Evolutionary conservation across 1,140 invertebrate genomes (phyloP).

Genomic region (Aphelinus certus): DNA sequence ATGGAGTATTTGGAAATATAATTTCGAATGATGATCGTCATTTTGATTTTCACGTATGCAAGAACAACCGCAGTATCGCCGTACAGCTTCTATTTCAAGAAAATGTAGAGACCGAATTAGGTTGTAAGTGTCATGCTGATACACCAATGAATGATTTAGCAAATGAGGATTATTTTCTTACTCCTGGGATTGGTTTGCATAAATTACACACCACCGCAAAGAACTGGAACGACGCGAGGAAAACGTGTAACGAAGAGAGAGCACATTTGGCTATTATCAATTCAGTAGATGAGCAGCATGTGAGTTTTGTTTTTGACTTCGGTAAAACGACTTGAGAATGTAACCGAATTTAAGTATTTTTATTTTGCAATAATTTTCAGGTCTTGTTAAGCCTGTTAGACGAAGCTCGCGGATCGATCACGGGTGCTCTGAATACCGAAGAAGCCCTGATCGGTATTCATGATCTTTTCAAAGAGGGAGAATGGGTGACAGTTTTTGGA

Average conservation of each 20-base stretch:
- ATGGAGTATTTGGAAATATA: no score
- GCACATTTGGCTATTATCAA: slow-evolving; percentile 53
- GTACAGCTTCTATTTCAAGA: no score
- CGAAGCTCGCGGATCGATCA: slow-evolving; percentile 42
- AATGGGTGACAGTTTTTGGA: slow-evolving; percentile 58
- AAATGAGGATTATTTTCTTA: slow-evolving; percentile 55
- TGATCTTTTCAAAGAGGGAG: slow-evolving; percentile 57
- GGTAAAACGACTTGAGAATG: no score
- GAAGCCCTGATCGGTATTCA: slow-evolving; percentile 58
- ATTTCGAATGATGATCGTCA: no score
- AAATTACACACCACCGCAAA: background rate
- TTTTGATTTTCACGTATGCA: no score
- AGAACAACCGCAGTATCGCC: no score
- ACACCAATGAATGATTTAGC: no score
- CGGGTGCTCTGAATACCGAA: slow-evolving; percentile 45
- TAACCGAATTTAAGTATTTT: no score
- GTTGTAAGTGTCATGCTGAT: no score
- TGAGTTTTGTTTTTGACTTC: background rate
- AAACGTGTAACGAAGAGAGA: background rate
- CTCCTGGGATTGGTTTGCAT: slow-evolving; percentile 48
- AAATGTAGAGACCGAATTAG: no score
- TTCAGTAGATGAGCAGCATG: background rate
- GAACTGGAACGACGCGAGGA: slow-evolving; percentile 8
- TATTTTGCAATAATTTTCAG: slow-evolving; percentile 40
- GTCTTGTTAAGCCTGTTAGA: slow-evolving; percentile 55